Conservation (phyloP, 2,888 invertebrate species). For the Chrysotoxum bicinctum region DNA sequence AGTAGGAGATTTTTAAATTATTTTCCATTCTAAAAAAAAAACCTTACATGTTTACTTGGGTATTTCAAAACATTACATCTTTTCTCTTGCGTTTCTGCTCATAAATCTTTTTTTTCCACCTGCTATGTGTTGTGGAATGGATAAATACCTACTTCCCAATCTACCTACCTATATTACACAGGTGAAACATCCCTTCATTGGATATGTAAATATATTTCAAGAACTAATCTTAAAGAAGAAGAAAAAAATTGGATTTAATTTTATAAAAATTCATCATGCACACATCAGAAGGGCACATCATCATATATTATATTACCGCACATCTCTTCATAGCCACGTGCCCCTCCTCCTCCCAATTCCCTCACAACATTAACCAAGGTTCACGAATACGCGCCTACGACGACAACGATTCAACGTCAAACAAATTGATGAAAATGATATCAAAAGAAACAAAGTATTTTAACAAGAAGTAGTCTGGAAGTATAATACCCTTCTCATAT, state of each 20-base stretch:
- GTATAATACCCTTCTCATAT: background rate
- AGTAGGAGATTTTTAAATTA: conserved; percentile 33
- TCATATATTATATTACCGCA: background rate
- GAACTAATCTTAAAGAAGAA: conserved; percentile 12
- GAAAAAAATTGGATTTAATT: conserved; percentile 45
- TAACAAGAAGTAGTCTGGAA: conserved; percentile 5
- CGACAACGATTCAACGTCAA: background rate
- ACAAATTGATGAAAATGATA: conserved; percentile 25
- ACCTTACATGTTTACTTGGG: background rate
- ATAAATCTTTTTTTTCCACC: no score
- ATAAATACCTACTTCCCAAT: no score
- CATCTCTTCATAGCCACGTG: background rate
- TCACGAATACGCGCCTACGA: background rate
- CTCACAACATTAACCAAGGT: background rate
- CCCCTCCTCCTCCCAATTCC: background rate
- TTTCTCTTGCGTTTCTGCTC: background rate
- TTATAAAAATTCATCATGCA: conserved; percentile 43
- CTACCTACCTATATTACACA: background rate
- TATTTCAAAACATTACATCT: background rate
- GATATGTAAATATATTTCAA: conserved; percentile 4
- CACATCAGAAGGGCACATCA: background rate
- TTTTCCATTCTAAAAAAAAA: background rate
- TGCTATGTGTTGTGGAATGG: no score
- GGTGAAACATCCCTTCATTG: conserved; percentile 11
- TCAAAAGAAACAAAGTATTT: conserved; percentile 15